phyloP scores from a whole-genome alignment of 2,888 invertebrate genomes.

The Ophonus ardosiacus region DNA sequence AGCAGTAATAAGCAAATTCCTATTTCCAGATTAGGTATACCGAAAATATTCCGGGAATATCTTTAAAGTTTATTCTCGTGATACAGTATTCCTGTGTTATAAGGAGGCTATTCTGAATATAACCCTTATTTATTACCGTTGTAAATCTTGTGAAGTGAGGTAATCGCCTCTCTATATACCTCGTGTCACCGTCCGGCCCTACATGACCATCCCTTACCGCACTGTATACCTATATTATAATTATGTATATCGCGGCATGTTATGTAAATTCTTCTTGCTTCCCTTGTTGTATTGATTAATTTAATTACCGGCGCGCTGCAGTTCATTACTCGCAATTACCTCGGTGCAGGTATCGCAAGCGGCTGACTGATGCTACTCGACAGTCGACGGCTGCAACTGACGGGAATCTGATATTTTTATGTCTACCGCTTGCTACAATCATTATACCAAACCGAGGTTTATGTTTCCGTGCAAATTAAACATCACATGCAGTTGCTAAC shows the following conservation, averaged over 20 bases:
- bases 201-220: too few species aligned
- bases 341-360: conserved; percentile 23
- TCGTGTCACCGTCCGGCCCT: too few species aligned
- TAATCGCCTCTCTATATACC: too few species aligned
- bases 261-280: neutral
- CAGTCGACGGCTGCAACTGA: conserved; percentile 34
- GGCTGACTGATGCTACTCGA: neutral
- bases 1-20: too few species aligned
- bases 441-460: conserved; percentile 5
- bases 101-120: too few species aligned
- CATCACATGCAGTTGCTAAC: conserved; percentile 13
- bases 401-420: conserved; percentile 17
- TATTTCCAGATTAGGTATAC: too few species aligned
- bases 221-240: too few species aligned
- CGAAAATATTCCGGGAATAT: too few species aligned
- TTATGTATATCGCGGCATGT: neutral
- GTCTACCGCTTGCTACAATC: conserved; percentile 8
- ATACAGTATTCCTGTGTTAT: too few species aligned
- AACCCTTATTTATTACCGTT: too few species aligned
- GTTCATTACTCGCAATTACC: conserved; percentile 49
- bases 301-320: conserved; percentile 46
- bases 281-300: conserved; percentile 46
- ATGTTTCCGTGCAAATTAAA: conserved; percentile 26
- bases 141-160: too few species aligned
- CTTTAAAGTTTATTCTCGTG: too few species aligned